phyloP scores from a whole-genome alignment of 2,113 vertebrate species.

The Pseudopipra pipra region DNA sequence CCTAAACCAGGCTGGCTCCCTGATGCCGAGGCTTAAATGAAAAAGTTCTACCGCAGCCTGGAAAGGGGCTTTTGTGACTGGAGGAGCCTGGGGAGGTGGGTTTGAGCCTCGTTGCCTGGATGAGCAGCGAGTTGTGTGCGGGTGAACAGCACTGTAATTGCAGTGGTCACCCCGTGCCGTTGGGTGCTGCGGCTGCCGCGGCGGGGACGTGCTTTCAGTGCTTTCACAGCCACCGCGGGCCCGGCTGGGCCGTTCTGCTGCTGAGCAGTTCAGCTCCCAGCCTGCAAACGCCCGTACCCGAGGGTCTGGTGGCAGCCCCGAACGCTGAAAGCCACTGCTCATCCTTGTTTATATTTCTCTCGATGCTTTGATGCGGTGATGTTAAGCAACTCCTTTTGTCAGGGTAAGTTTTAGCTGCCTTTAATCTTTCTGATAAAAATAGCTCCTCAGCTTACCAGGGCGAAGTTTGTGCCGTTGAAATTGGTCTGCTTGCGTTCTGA shows the following conservation, averaged over 20 bases:
- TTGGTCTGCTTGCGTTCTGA: neutral
- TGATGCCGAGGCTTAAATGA: neutral
- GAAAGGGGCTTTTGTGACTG: neutral
- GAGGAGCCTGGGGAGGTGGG: neutral
- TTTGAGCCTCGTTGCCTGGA: neutral
- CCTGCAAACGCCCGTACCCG: neutral
- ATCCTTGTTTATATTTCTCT: neutral
- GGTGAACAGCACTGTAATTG: neutral
- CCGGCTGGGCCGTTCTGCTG: neutral
- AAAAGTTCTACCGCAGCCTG: neutral
- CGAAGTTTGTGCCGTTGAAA: neutral
- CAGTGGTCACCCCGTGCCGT: neutral
- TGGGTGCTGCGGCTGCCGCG: neutral
- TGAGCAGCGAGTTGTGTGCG: neutral
- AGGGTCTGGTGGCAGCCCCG: neutral
- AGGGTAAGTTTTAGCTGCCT: constrained; percentile 29
- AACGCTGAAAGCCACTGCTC: neutral
- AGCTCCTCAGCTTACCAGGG: neutral
- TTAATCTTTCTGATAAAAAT: constrained; percentile 57
- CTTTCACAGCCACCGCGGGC: neutral
- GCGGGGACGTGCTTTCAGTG: neutral
- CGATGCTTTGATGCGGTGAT: constrained; percentile 7
- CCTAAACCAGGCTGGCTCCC: neutral
- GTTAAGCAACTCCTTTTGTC: constrained; percentile 41
- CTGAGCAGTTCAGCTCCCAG: neutral